Evolutionary conservation across 2,888 invertebrate species (phyloP).

Genomic region (Ophonus ardosiacus): DNA sequence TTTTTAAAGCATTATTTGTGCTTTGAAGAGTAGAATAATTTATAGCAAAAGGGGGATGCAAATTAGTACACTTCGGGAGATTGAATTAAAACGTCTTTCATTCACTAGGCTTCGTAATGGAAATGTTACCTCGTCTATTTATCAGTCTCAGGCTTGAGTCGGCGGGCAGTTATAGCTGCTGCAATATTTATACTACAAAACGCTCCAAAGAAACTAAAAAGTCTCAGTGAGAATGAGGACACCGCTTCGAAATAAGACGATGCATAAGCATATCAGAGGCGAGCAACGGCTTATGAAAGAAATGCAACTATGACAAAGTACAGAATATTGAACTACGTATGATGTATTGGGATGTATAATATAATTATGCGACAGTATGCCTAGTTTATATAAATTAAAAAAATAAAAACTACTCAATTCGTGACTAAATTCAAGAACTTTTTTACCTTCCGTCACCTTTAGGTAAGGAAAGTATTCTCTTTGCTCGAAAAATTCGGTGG

Average conservation of each 20-base stretch:
- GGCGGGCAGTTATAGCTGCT: constrained; percentile 23
- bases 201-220: constrained; percentile 11
- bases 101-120: constrained; percentile 26
- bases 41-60: constrained; percentile 31
- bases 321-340: too few relatives aligned
- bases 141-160: constrained; percentile 9
- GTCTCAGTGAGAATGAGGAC: not conserved
- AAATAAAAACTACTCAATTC: too few relatives aligned
- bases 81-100: constrained; percentile 41
- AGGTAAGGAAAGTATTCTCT: too few relatives aligned
- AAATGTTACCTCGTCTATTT: constrained; percentile 24
- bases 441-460: too few relatives aligned
- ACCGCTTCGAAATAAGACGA: not conserved
- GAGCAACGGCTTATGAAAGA: too few relatives aligned
- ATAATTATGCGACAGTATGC: too few relatives aligned
- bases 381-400: too few relatives aligned
- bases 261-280: not conserved
- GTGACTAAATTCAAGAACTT: too few relatives aligned
- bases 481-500: too few relatives aligned
- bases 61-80: constrained; percentile 31
- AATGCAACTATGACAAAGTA: too few relatives aligned
- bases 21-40: constrained; percentile 24
- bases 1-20: constrained; percentile 40
- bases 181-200: constrained; percentile 24
- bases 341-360: too few relatives aligned